These are phyloP conservation scores for Myripristis murdjan DNA, from an alignment of 2,797 vertebrate species.

Conservation along the genomic window DNA sequence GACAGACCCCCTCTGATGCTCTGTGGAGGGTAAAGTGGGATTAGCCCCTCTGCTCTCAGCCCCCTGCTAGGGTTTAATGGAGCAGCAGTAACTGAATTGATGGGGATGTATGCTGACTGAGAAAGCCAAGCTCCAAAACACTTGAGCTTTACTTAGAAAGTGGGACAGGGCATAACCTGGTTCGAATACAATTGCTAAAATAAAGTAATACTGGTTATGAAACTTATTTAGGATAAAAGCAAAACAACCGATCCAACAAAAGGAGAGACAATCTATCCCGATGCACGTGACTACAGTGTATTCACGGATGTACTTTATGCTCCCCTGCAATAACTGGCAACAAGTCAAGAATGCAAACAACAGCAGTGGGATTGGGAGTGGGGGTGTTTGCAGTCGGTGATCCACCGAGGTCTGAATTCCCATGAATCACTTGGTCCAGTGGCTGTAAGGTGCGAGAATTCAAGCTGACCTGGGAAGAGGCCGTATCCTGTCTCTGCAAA, in stretches of 20 bases:
- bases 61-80: constrained; percentile 77
- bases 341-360: constrained; percentile 64
- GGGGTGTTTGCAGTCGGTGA: background rate
- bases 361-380: constrained; percentile 27
- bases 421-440: constrained; percentile 57
- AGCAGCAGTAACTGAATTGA: constrained; percentile 76
- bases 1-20: constrained; percentile 64
- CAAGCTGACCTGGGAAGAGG: constrained; percentile 50
- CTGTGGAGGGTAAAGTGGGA: constrained; percentile 79
- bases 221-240: constrained; percentile 72
- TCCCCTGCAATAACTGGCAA: constrained; percentile 63
- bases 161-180: constrained; percentile 75
- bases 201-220: constrained; percentile 57
- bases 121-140: constrained; percentile 61
- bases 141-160: constrained; percentile 75
- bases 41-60: constrained; percentile 70
- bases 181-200: constrained; percentile 60
- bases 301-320: constrained; percentile 44
- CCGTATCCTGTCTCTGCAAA: constrained; percentile 46
- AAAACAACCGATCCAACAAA: constrained; percentile 52
- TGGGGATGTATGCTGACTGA: constrained; percentile 60
- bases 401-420: constrained; percentile 51
- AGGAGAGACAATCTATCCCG: constrained; percentile 35
- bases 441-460: constrained; percentile 53
- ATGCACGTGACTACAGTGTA: constrained; percentile 39